Base-by-base conservation (phyloP, 2,797 vertebrate genomes). In the Ctenosaura bakeri region DNA sequence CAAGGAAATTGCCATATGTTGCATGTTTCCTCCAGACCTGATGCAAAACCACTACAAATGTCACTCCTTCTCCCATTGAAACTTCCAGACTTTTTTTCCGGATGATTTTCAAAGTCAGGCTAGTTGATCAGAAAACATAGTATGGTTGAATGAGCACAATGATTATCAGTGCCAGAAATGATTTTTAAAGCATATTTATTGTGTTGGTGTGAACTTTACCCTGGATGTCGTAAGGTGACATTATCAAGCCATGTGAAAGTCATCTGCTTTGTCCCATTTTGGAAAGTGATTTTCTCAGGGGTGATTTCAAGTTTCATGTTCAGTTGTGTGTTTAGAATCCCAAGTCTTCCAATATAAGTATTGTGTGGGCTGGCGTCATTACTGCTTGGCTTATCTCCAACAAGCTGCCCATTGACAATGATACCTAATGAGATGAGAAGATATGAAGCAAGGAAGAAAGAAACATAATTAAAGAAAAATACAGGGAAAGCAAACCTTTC, bases 341-440 rank as follows among this genome's bases (percentile, higher is more conserved):
- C 98, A 96, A 99, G 96, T 91, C 94, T 98, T 29, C 98, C 98
- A 97, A 99, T 98, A 94, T 98, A 99, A 0, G 98, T 98, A 88
- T 98, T 98, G 82, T 96, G 95, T 85, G 94, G 81, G 50, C 97
- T 97, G 71, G 93, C 95, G 83, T 93, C 91, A 18, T 92, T 85
- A 16, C 89, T 94, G 85, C 88, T 20, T 90, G 83, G 97, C 94
- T 98, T 98, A 85, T 98, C 98, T 62, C 98, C 98, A 92, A 98
- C 98, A 87, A 98, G 98, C 94, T 98, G 95, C 18, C 98, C 98
- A 18, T 99, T 99, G 29, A 99, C 98, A 32, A 96, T 94, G 94
- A 99, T 97, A 54, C 98, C 99, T 99, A 93, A 89, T 66, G 35
- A 2, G 80, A 74, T 88, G 81, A 87, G 56, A 32, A 73, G 35